Evolutionary conservation across 35 echinoderm and acorn worm species (phyloP).

Genomic region (Apostichopus californicus): DNA sequence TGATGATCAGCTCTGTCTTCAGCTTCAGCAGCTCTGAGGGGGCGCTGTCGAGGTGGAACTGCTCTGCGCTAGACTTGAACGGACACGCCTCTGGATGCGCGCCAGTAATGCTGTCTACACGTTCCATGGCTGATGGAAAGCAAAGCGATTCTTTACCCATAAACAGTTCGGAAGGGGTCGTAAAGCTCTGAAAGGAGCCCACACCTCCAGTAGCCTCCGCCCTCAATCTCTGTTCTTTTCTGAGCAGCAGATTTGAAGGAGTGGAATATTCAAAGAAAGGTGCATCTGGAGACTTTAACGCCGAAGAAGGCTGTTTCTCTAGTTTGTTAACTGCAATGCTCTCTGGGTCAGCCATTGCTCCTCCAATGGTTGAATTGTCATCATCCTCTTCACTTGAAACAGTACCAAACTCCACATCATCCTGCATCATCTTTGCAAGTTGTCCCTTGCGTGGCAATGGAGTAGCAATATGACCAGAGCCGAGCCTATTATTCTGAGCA

Average conservation of each 20-base stretch:
- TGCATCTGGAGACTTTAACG: neutral
- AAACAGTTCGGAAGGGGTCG: conserved; percentile 27
- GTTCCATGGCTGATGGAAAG: neutral
- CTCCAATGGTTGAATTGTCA: neutral
- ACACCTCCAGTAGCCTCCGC: conserved; percentile 25
- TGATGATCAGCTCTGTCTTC: conserved; percentile 18
- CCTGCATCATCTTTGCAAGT: neutral
- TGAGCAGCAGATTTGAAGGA: conserved; percentile 39
- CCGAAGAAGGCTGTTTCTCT: neutral
- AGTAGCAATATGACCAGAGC: neutral
- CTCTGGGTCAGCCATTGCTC: neutral
- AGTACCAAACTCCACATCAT: neutral
- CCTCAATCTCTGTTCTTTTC: neutral
- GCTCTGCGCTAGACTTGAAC: conserved; percentile 13
- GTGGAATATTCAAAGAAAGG: conserved; percentile 23
- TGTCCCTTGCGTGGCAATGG: neutral
- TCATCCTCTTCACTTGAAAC: neutral
- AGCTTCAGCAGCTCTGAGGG: conserved; percentile 37
- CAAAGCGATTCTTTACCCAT: neutral
- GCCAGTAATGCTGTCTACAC: neutral
- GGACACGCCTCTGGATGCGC: neutral
- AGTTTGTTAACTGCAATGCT: neutral
- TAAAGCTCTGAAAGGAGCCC: conserved; percentile 49
- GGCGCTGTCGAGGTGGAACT: neutral
- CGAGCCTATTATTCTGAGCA: no score